Evolutionary conservation across 2,888 invertebrate genomes (phyloP).

Genomic region (Oscheius sp.): DNA sequence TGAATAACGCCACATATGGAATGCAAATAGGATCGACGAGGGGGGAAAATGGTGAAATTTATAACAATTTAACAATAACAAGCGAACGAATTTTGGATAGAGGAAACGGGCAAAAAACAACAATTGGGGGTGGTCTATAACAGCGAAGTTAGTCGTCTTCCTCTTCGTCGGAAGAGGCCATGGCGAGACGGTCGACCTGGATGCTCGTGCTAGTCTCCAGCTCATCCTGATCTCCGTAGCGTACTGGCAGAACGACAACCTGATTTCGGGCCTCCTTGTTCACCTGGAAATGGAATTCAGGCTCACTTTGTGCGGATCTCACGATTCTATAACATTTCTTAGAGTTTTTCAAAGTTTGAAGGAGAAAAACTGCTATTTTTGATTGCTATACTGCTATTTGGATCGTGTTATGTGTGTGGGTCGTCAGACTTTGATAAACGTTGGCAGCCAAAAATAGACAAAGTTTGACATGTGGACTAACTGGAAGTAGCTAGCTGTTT

Average conservation of each 20-base stretch:
- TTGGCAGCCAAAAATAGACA: too few species aligned
- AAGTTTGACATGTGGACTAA: too few species aligned
- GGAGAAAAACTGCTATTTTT: too few species aligned
- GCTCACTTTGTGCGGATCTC: not conserved
- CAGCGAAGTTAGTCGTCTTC: not conserved
- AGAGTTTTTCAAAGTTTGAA: too few species aligned
- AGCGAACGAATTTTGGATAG: too few species aligned
- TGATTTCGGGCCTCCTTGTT: slow-evolving; percentile 61
- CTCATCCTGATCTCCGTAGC: slow-evolving; percentile 32
- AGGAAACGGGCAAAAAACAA: not conserved
- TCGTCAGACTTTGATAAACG: too few species aligned
- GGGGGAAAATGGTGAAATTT: slow-evolving; percentile 16
- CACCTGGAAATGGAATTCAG: slow-evolving; percentile 41
- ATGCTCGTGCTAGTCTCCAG: slow-evolving; percentile 3
- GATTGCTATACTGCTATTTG: too few species aligned
- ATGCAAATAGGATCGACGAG: not conserved
- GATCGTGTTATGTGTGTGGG: too few species aligned
- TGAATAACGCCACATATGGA: slow-evolving; percentile 5
- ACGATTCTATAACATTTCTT: not conserved
- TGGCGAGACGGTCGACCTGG: not conserved
- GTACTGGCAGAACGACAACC: slow-evolving; percentile 47
- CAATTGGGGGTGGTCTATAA: slow-evolving; percentile 2
- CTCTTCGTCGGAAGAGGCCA: not conserved
- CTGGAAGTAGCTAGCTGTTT: too few species aligned
- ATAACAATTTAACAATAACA: slow-evolving; percentile 26